Evolutionary conservation across 2,113 vertebrate genomes (phyloP), one percentile per base, ranked within the genome.

Genomic region (Myotis davidii): DNA sequence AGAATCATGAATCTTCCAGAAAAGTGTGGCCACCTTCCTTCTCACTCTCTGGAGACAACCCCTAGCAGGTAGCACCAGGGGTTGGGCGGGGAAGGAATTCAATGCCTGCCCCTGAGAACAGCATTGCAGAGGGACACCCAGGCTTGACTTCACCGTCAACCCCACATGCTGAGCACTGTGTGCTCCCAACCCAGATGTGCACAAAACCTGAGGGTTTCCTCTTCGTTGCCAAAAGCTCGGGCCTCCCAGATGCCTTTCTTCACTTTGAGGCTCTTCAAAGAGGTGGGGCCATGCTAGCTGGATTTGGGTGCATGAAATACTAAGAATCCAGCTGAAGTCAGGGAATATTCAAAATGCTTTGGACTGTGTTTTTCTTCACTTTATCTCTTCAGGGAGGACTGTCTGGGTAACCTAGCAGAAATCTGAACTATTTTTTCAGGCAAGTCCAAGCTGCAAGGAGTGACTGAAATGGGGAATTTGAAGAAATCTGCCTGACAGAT

Each of bases 381-480:
- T 84, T 25, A 0, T 85, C 42, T 91, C 65, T 45, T 82, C 74
- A n/a, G 25, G 25, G 32, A 81, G 34, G 10, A 1, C 9, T 88
- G 88, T 67, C 16, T 65, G 23, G 42, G 16, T 42, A 79, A 93
- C 50, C 32, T 56, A 89, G 45, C 45, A 96, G 77, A 86, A 94
- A 76, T 25, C 23, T 39, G 6, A 78, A 37, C 42, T 25, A 18
- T 92, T 73, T 67, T 77, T 67, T 45, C 20, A 85, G 65, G 70
- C 72, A 87, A 73, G 23, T 61, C 67, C 45, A 69, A 73, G 73
- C 17, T n/a, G 3, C 14, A 48, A 78, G 45, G 32, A 88, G 37
- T 78, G 83, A 67, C 59, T 90, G 12, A 74, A 54, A 52, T 29
- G 34, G 82, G 4, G n/a, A 81, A 81, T 76, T 84, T 81, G 6